Percentiles rank a stretch among this genome's conserved stretches.
Evolutionary conservation across 2,888 invertebrate genomes (phyloP).

Genomic region (Tortricodes alternella): DNA sequence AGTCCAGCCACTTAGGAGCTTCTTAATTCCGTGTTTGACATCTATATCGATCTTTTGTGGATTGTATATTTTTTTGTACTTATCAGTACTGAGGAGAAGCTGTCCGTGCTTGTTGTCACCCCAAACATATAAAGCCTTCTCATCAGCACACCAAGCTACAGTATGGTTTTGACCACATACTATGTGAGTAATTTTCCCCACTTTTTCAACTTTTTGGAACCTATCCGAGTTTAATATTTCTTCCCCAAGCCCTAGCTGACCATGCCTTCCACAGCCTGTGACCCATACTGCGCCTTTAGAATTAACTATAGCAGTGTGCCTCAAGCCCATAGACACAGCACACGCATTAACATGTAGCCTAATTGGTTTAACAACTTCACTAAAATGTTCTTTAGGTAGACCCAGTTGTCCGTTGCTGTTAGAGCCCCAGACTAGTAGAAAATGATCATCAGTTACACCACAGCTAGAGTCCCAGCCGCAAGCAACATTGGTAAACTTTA

Average conservation of each 20-base stretch:
- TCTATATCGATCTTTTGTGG: conserved; percentile 81
- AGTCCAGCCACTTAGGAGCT: conserved; percentile 89
- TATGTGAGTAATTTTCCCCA: conserved; percentile 83
- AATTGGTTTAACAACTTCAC: conserved; percentile 60
- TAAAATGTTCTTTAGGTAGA: conserved; percentile 76
- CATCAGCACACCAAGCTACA: conserved; percentile 78
- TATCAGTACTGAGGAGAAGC: conserved; percentile 82
- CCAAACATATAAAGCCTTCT: conserved; percentile 87
- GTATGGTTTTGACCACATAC: conserved; percentile 93
- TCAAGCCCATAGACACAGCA: conserved; percentile 85
- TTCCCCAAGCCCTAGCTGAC: conserved; percentile 85
- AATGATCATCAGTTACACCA: conserved; percentile 86
- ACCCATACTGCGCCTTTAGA: conserved; percentile 84
- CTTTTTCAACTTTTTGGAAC: conserved; percentile 79
- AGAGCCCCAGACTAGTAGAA: conserved; percentile 92
- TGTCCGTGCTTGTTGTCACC: conserved; percentile 94
- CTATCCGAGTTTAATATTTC: conserved; percentile 58
- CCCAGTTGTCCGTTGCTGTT: conserved; percentile 91
- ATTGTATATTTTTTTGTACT: conserved; percentile 74
- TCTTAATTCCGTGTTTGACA: conserved; percentile 79
- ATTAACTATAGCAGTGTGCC: conserved; percentile 86
- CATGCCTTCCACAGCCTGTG: conserved; percentile 86
- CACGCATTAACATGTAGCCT: conserved; percentile 77
- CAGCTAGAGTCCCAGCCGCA: conserved; percentile 94
- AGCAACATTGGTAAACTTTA: conserved; percentile 83